Conservation (phyloP, 2,888 invertebrate genomes). For the Lasioglossum pauxillum region DNA sequence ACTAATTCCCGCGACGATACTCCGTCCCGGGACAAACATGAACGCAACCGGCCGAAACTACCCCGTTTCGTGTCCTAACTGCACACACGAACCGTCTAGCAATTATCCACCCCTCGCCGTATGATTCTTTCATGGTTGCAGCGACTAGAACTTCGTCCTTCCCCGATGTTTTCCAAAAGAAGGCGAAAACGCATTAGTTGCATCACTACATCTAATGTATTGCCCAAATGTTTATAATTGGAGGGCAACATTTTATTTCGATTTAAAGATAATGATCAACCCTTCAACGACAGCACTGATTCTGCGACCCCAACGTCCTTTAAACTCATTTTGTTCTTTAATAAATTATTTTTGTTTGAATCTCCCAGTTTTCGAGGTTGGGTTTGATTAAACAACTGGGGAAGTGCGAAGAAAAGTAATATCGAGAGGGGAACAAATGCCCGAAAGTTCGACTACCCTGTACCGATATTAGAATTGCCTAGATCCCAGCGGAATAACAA, state of each 20-base stretch:
- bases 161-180: neutral
- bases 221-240: no score
- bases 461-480: neutral
- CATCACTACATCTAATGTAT: no score
- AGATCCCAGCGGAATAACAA: neutral
- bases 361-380: neutral
- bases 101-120: neutral
- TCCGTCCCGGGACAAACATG: constrained; percentile 49
- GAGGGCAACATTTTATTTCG: no score
- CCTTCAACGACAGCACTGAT: no score
- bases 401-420: neutral
- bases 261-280: no score
- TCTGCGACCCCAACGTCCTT: no score
- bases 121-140: neutral
- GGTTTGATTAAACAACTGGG: neutral
- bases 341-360: neutral
- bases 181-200: neutral
- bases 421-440: neutral
- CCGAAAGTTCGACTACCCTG: neutral
- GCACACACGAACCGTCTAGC: neutral
- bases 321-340: no score
- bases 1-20: constrained; percentile 44
- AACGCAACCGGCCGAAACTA: constrained; percentile 13
- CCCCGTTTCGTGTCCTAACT: constrained; percentile 11
- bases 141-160: neutral